Percentiles rank a stretch among this genome's conserved stretches.
Evolutionary conservation across 1,140 invertebrate genomes (phyloP).

Genomic region (Cydia fagiglandana): DNA sequence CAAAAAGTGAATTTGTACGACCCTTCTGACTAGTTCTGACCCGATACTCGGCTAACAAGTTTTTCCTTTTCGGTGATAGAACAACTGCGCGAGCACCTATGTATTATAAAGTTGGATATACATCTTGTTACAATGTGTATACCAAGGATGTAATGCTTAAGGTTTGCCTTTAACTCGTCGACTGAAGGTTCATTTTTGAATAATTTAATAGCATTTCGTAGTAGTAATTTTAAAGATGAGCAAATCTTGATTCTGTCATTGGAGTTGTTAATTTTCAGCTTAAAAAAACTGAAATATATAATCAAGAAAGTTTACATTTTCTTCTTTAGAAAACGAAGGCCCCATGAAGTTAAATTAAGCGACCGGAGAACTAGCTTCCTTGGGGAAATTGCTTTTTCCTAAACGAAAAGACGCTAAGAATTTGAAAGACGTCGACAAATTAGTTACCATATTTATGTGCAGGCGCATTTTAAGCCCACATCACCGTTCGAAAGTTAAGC

Average conservation of each 20-base stretch:
- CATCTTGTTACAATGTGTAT: not conserved
- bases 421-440: too few species aligned
- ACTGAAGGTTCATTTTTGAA: not conserved
- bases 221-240: not conserved
- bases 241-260: not conserved
- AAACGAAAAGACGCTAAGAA: too few species aligned
- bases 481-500: too few species aligned
- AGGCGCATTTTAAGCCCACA: too few species aligned
- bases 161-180: not conserved
- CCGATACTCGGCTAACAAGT: conserved; percentile 21
- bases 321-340: too few species aligned
- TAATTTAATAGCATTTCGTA: not conserved
- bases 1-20: conserved; percentile 20
- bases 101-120: not conserved
- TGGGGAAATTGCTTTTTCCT: too few species aligned
- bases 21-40: conserved; percentile 1
- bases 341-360: too few species aligned
- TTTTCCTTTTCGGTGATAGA: conserved; percentile 14
- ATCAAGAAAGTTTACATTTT: too few species aligned
- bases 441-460: too few species aligned
- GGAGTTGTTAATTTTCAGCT: too few species aligned
- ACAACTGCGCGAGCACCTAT: conserved; percentile 8
- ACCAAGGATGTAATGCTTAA: not conserved
- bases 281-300: too few species aligned
- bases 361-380: too few species aligned